Conservation (phyloP, 1,140 invertebrate species). For the Carcinoscorpius rotundicauda region DNA sequence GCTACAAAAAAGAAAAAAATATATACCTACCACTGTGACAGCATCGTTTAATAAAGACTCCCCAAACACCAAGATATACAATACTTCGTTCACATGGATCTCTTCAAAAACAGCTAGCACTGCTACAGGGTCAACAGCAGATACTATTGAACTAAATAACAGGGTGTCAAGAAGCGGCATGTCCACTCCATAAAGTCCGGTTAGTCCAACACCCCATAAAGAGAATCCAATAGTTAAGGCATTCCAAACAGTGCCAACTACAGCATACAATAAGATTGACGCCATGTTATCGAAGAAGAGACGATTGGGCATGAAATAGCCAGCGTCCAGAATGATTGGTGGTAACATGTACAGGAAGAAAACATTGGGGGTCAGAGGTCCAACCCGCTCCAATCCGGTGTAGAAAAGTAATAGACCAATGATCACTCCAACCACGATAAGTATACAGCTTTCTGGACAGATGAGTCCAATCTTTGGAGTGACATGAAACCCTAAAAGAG, state of each 20-base stretch:
- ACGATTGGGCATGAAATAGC: slow-evolving; percentile 84
- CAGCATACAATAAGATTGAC: slow-evolving; percentile 90
- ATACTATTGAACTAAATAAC: slow-evolving; percentile 88
- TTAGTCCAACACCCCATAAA: slow-evolving; percentile 69
- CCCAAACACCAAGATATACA: slow-evolving; percentile 98
- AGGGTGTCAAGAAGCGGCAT: slow-evolving; percentile 71
- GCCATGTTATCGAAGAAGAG: slow-evolving; percentile 94
- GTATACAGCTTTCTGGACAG: slow-evolving; percentile 90
- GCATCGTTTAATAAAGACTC: slow-evolving; percentile 96
- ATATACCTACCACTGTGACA: slow-evolving; percentile 66
- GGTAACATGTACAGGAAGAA: slow-evolving; percentile 95
- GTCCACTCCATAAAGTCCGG: slow-evolving; percentile 65
- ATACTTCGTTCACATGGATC: slow-evolving; percentile 95
- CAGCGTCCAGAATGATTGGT: slow-evolving; percentile 92
- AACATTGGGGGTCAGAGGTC: slow-evolving; percentile 78
- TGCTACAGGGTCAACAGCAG: slow-evolving; percentile 95
- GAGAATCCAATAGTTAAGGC: slow-evolving; percentile 82
- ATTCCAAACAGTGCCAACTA: slow-evolving; percentile 92
- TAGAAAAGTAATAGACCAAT: slow-evolving; percentile 51
- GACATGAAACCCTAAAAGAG: slow-evolving; percentile 76
- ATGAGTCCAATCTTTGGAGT: slow-evolving; percentile 73
- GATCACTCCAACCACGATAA: slow-evolving; percentile 87
- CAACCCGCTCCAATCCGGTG: slow-evolving; percentile 40
- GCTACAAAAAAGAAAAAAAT: too few relatives aligned
- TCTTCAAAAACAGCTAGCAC: slow-evolving; percentile 98